These are phyloP conservation scores for Oreonectes daqikongensis DNA, from an alignment of 2,797 vertebrate genomes.

Conservation along the genomic window DNA sequence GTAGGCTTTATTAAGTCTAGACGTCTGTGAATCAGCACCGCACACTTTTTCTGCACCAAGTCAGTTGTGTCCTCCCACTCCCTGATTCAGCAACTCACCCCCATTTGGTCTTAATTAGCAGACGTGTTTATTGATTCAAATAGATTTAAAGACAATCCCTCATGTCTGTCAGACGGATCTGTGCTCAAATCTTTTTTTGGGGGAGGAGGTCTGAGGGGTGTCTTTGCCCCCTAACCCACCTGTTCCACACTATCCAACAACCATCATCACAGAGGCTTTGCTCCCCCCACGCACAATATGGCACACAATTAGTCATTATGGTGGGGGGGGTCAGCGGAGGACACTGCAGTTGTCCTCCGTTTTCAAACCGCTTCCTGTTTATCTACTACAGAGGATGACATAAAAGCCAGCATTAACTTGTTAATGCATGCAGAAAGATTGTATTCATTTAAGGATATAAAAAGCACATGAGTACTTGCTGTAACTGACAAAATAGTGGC, in stretches of 20 bases:
- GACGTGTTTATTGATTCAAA: conserved; percentile 77
- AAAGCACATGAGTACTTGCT: background rate
- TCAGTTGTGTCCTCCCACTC: background rate
- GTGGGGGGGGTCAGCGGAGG: conserved; percentile 50
- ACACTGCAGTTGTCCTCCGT: conserved; percentile 31
- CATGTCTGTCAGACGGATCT: conserved; percentile 77
- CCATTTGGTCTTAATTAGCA: conserved; percentile 72
- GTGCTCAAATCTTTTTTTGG: conserved; percentile 62
- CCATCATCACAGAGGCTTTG: conserved; percentile 11
- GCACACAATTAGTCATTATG: conserved; percentile 39
- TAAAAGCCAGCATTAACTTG: conserved; percentile 1
- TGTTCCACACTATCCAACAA: conserved; percentile 13
- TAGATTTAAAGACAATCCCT: conserved; percentile 74
- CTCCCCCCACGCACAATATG: conserved; percentile 22
- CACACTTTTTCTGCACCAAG: conserved; percentile 42
- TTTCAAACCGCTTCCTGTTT: conserved; percentile 21
- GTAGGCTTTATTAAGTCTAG: conserved; percentile 64
- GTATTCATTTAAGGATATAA: background rate
- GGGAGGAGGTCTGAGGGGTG: conserved; percentile 18
- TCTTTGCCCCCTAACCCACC: conserved; percentile 15
- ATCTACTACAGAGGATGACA: background rate
- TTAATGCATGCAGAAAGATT: background rate
- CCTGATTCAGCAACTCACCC: conserved; percentile 15
- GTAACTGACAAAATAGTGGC: background rate
- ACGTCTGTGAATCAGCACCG: conserved; percentile 66